These are phyloP conservation scores for Tenthredo notha DNA, from an alignment of 2,888 invertebrate genomes.

Conservation along the genomic window DNA sequence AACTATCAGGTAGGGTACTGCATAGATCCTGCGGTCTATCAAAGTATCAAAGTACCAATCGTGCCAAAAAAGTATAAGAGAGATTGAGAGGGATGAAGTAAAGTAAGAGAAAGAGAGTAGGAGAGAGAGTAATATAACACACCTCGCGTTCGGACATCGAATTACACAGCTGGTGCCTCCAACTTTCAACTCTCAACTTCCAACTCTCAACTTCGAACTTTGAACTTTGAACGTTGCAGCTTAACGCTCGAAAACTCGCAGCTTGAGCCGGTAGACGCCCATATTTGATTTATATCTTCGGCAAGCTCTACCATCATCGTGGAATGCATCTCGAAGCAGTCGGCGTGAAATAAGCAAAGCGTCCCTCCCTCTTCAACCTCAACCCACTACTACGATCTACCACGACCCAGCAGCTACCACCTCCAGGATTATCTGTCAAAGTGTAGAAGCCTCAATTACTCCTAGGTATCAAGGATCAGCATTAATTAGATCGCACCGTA, in stretches of 20 bases:
- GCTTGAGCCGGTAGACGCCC: slow-evolving; percentile 53
- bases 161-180: slow-evolving; percentile 50
- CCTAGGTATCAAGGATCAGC: slow-evolving; percentile 46
- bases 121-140: slow-evolving; percentile 64
- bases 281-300: slow-evolving; percentile 51
- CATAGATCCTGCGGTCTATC: slow-evolving; percentile 34
- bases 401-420: slow-evolving; percentile 6
- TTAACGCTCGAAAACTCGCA: slow-evolving; percentile 50
- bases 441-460: slow-evolving; percentile 42
- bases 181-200: slow-evolving; percentile 52
- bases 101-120: slow-evolving; percentile 53
- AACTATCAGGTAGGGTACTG: slow-evolving; percentile 13
- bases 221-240: slow-evolving; percentile 48
- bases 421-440: slow-evolving; percentile 51
- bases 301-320: slow-evolving; percentile 36
- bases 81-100: slow-evolving; percentile 61
- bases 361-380: slow-evolving; percentile 12
- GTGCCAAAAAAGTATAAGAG: slow-evolving; percentile 57
- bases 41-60: neutral
- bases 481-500: slow-evolving; percentile 39
- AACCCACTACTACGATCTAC: neutral
- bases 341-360: slow-evolving; percentile 67
- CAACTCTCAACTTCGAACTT: slow-evolving; percentile 49
- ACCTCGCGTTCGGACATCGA: slow-evolving; percentile 51
- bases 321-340: slow-evolving; percentile 69